Evolutionary conservation across 2,888 invertebrate species (phyloP), one percentile per base, ranked within the genome.

Genomic region (Emmelina monodactyla): DNA sequence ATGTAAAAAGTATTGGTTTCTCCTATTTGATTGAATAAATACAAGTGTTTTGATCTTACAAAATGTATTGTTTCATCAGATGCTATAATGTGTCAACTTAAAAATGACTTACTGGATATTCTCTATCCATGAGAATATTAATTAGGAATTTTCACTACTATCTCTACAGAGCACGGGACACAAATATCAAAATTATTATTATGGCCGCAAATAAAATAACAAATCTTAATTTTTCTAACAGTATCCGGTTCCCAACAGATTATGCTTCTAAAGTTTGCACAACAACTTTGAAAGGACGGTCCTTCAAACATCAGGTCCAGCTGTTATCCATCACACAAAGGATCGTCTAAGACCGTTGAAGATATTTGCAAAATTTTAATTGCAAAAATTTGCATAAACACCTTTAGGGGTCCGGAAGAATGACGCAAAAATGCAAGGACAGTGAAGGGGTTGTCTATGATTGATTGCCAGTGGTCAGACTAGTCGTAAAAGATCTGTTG

Each of bases 331-430:
- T 41, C 3, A 9, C 41, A 70, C 64, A 71, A 72, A 61, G 51
- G 59, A 55, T 51, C 46, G 32, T 42, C 47, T 43, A 50, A 48
- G 50, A 61, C 69, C 67, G 71, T 72, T 70, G 14, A 6, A 14
- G 19, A 38, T 30, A 53, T 58, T 54, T 62, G 62, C 57, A 53
- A 56, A 58, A 49, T 50, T 48, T 62, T 72, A 72, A 72, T 73
- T 71, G 72, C 67, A 45, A 50, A 62, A 50, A 73, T 75, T 75
- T 72, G 72, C 73, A 75, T 75, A 71, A 64, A 61, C 56, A 50
- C 51, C 40, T 46, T 42, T 13, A 29, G 46, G 50, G 58, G 56
- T 50, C n/a, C n/a, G n/a, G n/a, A n/a, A n/a, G n/a, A n/a, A n/a
- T 50, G 46, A 40, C 33, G 47, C 28, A 48, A 53, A 57, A 55